phyloP scores from a whole-genome alignment of 2,888 invertebrate genomes.

The Acronicta leporina region DNA sequence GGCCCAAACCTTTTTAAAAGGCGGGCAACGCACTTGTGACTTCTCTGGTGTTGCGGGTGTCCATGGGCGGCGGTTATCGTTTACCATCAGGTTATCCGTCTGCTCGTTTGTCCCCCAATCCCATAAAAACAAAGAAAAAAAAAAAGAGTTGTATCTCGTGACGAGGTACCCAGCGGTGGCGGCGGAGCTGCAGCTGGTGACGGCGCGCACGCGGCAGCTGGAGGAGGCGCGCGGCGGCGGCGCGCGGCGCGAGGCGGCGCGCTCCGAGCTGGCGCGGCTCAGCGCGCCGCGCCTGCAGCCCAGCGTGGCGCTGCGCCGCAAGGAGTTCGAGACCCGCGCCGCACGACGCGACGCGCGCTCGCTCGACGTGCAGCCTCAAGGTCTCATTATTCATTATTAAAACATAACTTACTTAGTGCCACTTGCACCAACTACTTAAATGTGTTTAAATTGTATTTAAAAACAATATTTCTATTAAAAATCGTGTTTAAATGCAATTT shows the following conservation, averaged over 20 bases:
- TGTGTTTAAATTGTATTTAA: too few relatives aligned
- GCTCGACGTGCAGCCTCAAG: constrained; percentile 83
- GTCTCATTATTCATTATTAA: constrained; percentile 40
- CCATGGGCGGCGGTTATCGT: too few relatives aligned
- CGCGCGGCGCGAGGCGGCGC: constrained; percentile 89
- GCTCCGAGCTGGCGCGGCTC: constrained; percentile 91
- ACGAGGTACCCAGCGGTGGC: constrained; percentile 80
- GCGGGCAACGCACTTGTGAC: too few relatives aligned
- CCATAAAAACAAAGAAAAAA: too few relatives aligned
- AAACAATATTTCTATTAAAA: too few relatives aligned
- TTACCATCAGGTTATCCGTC: too few relatives aligned
- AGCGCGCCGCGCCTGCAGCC: constrained; percentile 92
- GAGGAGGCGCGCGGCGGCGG: constrained; percentile 91
- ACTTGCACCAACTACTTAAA: too few relatives aligned
- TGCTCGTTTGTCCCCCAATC: too few relatives aligned
- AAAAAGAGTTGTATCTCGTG: background rate
- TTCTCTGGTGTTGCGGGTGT: too few relatives aligned
- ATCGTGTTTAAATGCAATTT: too few relatives aligned
- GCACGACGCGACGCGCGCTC: constrained; percentile 81
- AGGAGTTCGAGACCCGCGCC: constrained; percentile 91
- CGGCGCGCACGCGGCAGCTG: constrained; percentile 92
- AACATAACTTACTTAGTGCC: too few relatives aligned
- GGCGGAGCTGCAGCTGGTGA: constrained; percentile 91
- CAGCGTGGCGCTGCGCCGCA: constrained; percentile 92
- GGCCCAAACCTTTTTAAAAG: too few relatives aligned